Base-by-base conservation (phyloP, 2,797 vertebrate genomes). In the Lutra lutra region DNA sequence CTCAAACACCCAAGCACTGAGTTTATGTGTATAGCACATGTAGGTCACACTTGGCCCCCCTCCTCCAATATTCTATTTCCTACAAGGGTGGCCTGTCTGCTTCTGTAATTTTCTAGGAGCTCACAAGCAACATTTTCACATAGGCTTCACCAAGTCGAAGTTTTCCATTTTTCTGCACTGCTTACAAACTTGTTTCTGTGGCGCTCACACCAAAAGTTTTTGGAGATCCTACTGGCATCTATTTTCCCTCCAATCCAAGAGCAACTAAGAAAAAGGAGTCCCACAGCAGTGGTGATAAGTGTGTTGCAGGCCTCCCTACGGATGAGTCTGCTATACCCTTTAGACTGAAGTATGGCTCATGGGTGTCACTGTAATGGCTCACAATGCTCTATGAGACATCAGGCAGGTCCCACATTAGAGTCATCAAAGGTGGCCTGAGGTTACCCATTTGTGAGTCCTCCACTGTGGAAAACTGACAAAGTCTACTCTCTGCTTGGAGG, bases 261-360 rank as follows among this genome's bases (percentile, higher is more conserved):
- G 29, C 77, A 60, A 43, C 56, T 17, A 32, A 62, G n/a, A 46
- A 73, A 88, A 66, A 68, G 25, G 27, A 79, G 17, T 2, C 73
- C 18, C 0, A 0, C 4, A 4, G 32, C 13, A 17, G n/a, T 8
- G 2, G 51, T 25, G n/a, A n/a, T 1, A 58, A 60, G n/a, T 35
- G 25, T 7, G 8, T 51, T 51, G 51, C 35, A 12, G 5, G 64
- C 38, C 43, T 75, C n/a, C 0, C 15, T 14, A 21, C 7, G 3
- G 4, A 35, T 0, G 15, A 75, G 70, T 46, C 5, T 48, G 18
- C 91, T 38, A 1, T 7, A 54, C 48, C 51, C n/a, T 51, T 72
- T 8, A 29, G 25, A 23, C 0, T 51, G 60, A 88, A 79, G 84
- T 0, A 18, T 2, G 38, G 58, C 66, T 88, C 21, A 17, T 27